Evolutionary conservation across 2,888 invertebrate species (phyloP).

Genomic region (Synanthedon vespiformis): DNA sequence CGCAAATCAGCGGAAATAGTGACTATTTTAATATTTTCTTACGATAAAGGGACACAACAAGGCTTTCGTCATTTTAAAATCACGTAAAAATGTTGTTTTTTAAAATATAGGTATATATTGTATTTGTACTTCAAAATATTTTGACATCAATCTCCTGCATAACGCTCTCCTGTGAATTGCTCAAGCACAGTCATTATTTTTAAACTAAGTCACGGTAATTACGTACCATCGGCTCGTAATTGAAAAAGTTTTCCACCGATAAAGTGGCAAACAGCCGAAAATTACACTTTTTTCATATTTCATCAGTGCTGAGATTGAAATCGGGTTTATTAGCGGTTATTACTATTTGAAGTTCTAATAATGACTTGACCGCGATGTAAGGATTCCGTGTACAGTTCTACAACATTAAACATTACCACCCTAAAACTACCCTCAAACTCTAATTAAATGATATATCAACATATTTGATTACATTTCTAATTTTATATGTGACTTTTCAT

Average conservation of each 20-base stretch:
- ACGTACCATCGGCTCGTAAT: conserved; percentile 39
- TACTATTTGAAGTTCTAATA: conserved; percentile 62
- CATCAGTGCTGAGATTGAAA: conserved; percentile 40
- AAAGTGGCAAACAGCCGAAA: conserved; percentile 45
- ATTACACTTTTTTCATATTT: conserved; percentile 52
- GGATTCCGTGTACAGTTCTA: conserved; percentile 19
- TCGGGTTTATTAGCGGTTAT: conserved; percentile 51
- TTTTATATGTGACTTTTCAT: no score
- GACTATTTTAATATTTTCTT: no score
- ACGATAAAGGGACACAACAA: no score
- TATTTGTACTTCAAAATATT: no score
- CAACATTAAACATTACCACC: neutral
- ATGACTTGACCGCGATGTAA: conserved; percentile 23
- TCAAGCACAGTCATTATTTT: conserved; percentile 35
- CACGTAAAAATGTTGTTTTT: no score
- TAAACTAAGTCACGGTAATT: conserved; percentile 37
- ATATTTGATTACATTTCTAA: no score
- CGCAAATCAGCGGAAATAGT: no score
- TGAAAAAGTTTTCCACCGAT: conserved; percentile 65
- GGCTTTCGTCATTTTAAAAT: no score
- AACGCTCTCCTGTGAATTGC: neutral
- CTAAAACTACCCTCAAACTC: no score
- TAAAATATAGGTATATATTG: no score
- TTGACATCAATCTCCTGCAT: no score
- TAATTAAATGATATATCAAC: no score